Evolutionary conservation across 2,888 invertebrate species (phyloP), one percentile per base, ranked within the genome.

Genomic region (Fabriciana adippe): DNA sequence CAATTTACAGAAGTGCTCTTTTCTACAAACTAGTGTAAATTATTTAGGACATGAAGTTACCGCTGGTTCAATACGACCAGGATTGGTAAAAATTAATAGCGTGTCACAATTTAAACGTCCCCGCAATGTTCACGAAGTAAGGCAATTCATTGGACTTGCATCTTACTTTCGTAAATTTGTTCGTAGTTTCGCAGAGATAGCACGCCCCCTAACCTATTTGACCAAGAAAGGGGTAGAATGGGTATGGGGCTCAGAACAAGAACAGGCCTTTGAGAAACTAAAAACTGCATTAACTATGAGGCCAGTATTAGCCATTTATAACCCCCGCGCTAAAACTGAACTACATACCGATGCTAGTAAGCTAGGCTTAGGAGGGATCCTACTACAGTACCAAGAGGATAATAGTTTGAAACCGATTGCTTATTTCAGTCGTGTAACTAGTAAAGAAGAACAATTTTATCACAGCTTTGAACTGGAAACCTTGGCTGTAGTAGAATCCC

Each of bases 61-160:
- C 21, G 5, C 80, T 75, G 0, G 55, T 8, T 51, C 73, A 77
- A 56, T 63, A 74, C 0, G 73, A 76, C 50, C 66, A 73, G 16
- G 53, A 80, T 1, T 67, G 80, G 18, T 78, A 79, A 55, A 83
- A 18, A 18, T 85, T 71, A 21, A 81, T 1, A 80, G 81, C 1
- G 51, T 74, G 0, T 59, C 69, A 0, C 67, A 72, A 14, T 74
- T 66, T 21, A 18, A 18, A 18, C 18, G 18, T 72, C 71, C 45
- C 15, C 48, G 66, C n/a, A n/a, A n/a, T 73, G 75, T 18, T 18
- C 18, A 18, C 18, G 18, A 18, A 18, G 18, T 18, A 18, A 18
- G 18, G 18, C 18, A 18, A 18, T 18, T 18, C 18, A 18, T 18
- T 18, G 18, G 18, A 1, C 18, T 18, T 18, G 18, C 18, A 18